These are phyloP conservation scores for Neria commutata DNA, from an alignment of 2,888 invertebrate species.

Conservation along the genomic window DNA sequence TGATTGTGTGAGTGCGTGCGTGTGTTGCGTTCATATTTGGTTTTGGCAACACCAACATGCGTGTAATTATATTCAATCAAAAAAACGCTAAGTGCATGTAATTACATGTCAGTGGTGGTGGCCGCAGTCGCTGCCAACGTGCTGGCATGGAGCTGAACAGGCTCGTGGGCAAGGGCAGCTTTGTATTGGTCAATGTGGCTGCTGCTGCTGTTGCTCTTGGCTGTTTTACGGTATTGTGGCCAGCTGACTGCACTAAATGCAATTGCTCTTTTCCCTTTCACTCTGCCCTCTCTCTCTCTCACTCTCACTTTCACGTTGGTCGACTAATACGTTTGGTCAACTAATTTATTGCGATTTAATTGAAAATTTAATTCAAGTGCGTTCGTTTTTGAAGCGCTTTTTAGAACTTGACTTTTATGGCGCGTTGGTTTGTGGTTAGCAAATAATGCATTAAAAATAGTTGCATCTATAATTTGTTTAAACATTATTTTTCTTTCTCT, in stretches of 20 bases:
- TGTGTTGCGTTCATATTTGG: not conserved
- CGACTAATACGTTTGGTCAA: constrained; percentile 23
- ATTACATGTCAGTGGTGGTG: constrained; percentile 43
- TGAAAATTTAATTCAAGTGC: constrained; percentile 39
- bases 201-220: not conserved
- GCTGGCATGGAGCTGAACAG: too few species aligned
- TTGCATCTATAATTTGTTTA: too few species aligned
- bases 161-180: not conserved
- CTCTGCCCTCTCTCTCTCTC: too few species aligned
- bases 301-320: not conserved
- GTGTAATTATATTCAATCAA: constrained; percentile 47
- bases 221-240: not conserved
- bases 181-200: not conserved
- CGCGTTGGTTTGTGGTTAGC: too few species aligned
- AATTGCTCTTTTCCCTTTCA: too few species aligned
- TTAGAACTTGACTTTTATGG: too few species aligned
- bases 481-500: too few species aligned
- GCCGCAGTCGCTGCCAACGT: not conserved
- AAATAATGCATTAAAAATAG: too few species aligned
- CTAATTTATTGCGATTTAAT: constrained; percentile 39
- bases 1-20: not conserved
- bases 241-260: too few species aligned
- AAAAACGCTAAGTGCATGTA: constrained; percentile 46
- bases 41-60: constrained; percentile 16
- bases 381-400: too few species aligned